Evolutionary conservation across 2,888 invertebrate species (phyloP), one percentile per base, ranked within the genome.

Genomic region (Neoaliturus tenellus): DNA sequence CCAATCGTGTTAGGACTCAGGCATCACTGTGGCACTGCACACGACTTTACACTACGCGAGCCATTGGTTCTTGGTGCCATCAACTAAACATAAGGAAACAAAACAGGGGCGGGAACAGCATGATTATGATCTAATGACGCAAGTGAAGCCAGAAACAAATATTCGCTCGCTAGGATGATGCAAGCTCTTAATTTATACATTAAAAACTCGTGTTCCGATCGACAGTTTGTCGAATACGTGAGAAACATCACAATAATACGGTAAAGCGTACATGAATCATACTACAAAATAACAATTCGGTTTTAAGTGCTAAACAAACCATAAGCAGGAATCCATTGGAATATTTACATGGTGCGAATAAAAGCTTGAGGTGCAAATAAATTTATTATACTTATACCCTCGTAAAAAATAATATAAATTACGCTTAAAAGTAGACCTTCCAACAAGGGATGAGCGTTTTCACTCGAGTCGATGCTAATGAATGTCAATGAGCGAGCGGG

Each of bases 11-110:
- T 75, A 75, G 48, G 28, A 25, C 28, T 48, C 75, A 75, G 28
- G 75, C 75, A 44, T 44, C 41, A 75, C 28, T 48, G 75, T 44
- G 75, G 58, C 31, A 55, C 41, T 35, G 39, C 39, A 75, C 41
- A 17, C 48, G 28, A 25, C 28, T 48, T 44, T 31, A 41, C 41
- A 75, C 41, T 44, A 75, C 28, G 88, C 88, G 87, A 88, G 88
- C 88, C 89, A 89, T 89, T 88, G 89, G 88, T 89, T 89, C 89
- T 89, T 89, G 89, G 88, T 88, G 88, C 86, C 87, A 87, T 84
- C 62, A 44, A 75, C 75, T 44, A 44, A 75, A 75, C 41, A 75
- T 28, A 75, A 75, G 25, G 75, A 44, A 44, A 75, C 71, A 71
- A 71, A 71, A 35, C 35, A n/a, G 23, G 71, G 39, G 20, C 5